These are phyloP conservation scores for Amiota minor DNA, from an alignment of 2,888 invertebrate genomes.

Conservation along the genomic window DNA sequence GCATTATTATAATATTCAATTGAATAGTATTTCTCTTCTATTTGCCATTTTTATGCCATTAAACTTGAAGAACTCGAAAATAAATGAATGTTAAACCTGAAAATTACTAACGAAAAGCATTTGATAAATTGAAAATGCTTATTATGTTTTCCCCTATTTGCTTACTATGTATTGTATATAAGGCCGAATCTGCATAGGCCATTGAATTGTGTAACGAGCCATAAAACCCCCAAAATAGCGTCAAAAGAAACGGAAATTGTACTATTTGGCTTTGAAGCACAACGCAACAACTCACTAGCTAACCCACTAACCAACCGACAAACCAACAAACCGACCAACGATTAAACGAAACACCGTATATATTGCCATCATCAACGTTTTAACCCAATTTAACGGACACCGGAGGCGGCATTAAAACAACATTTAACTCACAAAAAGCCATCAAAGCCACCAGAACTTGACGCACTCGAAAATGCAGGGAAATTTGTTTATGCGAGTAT, in stretches of 20 bases:
- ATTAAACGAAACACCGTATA: background rate
- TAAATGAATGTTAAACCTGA: too few species aligned
- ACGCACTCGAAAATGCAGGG: background rate
- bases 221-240: slow-evolving; percentile 21
- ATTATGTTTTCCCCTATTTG: background rate
- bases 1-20: too few species aligned
- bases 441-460: background rate
- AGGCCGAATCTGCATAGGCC: background rate
- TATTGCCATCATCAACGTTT: background rate
- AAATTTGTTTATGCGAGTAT: slow-evolving; percentile 10
- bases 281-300: background rate
- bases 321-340: too few species aligned
- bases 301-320: too few species aligned
- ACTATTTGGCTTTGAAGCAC: background rate
- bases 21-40: slow-evolving; percentile 27
- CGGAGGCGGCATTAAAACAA: slow-evolving; percentile 18
- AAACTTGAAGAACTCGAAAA: too few species aligned
- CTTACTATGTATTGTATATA: background rate
- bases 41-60: slow-evolving; percentile 39
- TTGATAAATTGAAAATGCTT: background rate
- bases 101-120: too few species aligned
- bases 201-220: slow-evolving; percentile 30
- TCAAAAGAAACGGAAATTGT: background rate
- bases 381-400: slow-evolving; percentile 25
- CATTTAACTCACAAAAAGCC: slow-evolving; percentile 9